Base-by-base conservation (phyloP, 2,888 invertebrate genomes). In the Teleiodes luculella region DNA sequence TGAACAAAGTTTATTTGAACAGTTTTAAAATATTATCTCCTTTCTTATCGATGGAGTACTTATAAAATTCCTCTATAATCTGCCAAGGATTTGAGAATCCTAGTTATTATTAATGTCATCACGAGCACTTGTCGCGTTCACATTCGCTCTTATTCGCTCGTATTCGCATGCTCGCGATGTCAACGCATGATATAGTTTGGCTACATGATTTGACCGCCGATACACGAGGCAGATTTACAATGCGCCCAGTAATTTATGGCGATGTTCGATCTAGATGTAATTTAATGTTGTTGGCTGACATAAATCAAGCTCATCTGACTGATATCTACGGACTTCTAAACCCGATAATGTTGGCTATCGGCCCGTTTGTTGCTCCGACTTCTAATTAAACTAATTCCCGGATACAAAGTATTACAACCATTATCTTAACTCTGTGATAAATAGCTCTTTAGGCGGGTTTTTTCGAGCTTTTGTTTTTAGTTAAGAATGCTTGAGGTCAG, bases 261-360 rank as follows among this genome's bases (percentile, higher is more conserved):
- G 77, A 76, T 87, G 87, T 87, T 84, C 83, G 80, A 83, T 86
- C 83, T 84, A 86, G 84, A 86, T 86, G 84, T 87, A 86, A 88
- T 89, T 88, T 88, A 89, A 86, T 86, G 86, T 83, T 84, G 86
- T 81, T 78, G 78, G 76, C 73, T 68, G 65, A 69, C 78, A 82
- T 88, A 89, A 88, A 88, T 89, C 87, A 87, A 79, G 78, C 75
- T 81, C 87, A 81, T 86, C 88, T 77, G 63, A 64, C 72, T 71
- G 83, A 82, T 81, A 80, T 83, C 81, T 72, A 71, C 71, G 74
- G 74, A 74, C 76, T 78, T 77, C 79, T 72, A 69, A 76, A 76
- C 76, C 76, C 67, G 80, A 83, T 80, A 78, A 79, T 79, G 68
- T 71, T 64, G 61, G 63, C 61, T 74, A 77, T 76, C 74, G 68